phyloP scores from a whole-genome alignment of 1,140 invertebrate genomes.

The Drosophila simulans region DNA sequence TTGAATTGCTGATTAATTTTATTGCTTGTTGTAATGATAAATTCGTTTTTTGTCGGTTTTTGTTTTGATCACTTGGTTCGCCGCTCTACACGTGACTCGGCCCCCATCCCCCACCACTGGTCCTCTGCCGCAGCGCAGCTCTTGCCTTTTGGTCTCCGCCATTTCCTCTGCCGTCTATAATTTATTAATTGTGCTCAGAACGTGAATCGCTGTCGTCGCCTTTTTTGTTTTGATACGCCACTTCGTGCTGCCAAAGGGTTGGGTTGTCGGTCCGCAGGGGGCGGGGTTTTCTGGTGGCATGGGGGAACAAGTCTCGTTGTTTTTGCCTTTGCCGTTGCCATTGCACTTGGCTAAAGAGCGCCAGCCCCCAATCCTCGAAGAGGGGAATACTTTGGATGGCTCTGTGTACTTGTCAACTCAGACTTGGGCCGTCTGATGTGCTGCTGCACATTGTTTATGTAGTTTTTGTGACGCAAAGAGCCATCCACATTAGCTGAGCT shows the following conservation, averaged over 20 bases:
- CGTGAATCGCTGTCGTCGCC: constrained; percentile 43
- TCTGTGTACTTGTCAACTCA: constrained; percentile 1
- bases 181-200: constrained; percentile 82
- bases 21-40: constrained; percentile 83
- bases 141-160: constrained; percentile 40
- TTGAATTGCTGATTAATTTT: constrained; percentile 83
- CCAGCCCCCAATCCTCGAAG: constrained; percentile 19
- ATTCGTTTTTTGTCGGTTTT: constrained; percentile 82
- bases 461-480: not conserved
- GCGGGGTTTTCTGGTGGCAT: constrained; percentile 12
- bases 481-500: constrained; percentile 2
- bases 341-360: constrained; percentile 20
- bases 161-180: constrained; percentile 64
- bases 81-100: constrained; percentile 49
- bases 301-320: constrained; percentile 53
- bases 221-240: constrained; percentile 76
- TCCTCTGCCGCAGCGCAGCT: constrained; percentile 55
- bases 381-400: not conserved
- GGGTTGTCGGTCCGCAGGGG: constrained; percentile 31
- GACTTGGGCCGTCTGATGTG: not conserved
- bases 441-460: constrained; percentile 1
- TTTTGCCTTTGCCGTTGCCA: constrained; percentile 21
- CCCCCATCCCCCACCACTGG: no score
- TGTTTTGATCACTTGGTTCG: constrained; percentile 80
- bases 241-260: constrained; percentile 68